These are phyloP conservation scores for Riparia riparia DNA, from an alignment of 2,113 vertebrate genomes.

Conservation along the genomic window DNA sequence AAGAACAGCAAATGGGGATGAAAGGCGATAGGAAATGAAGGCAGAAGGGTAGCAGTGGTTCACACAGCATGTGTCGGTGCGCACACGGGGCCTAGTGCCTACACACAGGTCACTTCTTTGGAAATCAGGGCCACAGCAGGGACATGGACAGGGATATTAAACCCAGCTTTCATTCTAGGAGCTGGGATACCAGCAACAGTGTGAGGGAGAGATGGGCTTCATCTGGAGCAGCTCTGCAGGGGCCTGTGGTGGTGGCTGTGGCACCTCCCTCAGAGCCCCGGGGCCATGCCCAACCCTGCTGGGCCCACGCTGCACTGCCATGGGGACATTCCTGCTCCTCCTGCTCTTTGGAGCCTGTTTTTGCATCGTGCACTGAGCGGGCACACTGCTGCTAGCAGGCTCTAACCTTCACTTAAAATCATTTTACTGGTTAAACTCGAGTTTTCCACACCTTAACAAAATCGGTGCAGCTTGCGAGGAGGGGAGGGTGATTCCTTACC, in stretches of 20 bases:
- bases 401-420: background rate
- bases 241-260: background rate
- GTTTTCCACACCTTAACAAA: background rate
- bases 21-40: background rate
- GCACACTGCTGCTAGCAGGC: background rate
- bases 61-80: rapidly evolving
- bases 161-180: background rate
- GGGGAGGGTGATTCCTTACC: background rate
- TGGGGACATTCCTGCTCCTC: background rate
- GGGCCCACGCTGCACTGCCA: background rate
- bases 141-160: rapidly evolving
- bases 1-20: background rate
- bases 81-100: background rate
- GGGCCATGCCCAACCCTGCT: background rate
- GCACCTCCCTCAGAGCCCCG: background rate
- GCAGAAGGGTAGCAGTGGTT: background rate
- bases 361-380: background rate
- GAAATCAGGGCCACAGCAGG: background rate
- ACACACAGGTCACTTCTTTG: background rate
- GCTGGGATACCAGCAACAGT: rapidly evolving
- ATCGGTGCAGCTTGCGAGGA: background rate
- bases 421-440: background rate
- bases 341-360: background rate
- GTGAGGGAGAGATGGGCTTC: background rate
- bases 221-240: background rate